Percentiles rank a stretch among this genome's conserved stretches.
Evolutionary conservation across 2,797 vertebrate genomes (phyloP).

Genomic region (Rhabdophis nuchalis): DNA sequence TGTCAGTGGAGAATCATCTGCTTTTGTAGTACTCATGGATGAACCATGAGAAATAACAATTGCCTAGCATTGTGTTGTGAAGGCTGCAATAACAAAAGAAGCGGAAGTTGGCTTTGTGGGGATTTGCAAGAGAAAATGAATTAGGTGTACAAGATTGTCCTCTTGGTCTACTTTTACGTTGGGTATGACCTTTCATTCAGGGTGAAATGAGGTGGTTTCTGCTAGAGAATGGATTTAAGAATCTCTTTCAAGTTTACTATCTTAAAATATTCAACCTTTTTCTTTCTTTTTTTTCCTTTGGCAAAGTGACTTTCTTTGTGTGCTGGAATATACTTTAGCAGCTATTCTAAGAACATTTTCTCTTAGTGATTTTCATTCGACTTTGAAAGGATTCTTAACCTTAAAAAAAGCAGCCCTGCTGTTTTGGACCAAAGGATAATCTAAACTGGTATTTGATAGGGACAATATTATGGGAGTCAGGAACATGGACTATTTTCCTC

Average conservation of each 20-base stretch:
- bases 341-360: constrained; percentile 35
- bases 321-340: neutral
- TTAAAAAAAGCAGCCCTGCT: constrained; percentile 4
- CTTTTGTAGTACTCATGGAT: too few species aligned
- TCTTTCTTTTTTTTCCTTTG: neutral
- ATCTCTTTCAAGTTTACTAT: neutral
- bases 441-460: neutral
- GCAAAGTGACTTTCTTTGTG: constrained; percentile 7
- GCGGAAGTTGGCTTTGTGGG: neutral
- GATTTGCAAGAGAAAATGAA: neutral
- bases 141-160: neutral
- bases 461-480: neutral
- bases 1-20: neutral
- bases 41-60: neutral
- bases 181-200: neutral
- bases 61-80: constrained; percentile 4
- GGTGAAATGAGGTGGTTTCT: neutral
- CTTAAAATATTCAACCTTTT: constrained; percentile 26
- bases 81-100: neutral
- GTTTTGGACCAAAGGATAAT: neutral
- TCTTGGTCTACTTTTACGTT: neutral
- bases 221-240: constrained; percentile 9
- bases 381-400: constrained; percentile 45
- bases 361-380: constrained; percentile 28
- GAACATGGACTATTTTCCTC: neutral